These are phyloP conservation scores for Limnothrissa miodon DNA, from an alignment of 2,113 vertebrate species.

Conservation along the genomic window DNA sequence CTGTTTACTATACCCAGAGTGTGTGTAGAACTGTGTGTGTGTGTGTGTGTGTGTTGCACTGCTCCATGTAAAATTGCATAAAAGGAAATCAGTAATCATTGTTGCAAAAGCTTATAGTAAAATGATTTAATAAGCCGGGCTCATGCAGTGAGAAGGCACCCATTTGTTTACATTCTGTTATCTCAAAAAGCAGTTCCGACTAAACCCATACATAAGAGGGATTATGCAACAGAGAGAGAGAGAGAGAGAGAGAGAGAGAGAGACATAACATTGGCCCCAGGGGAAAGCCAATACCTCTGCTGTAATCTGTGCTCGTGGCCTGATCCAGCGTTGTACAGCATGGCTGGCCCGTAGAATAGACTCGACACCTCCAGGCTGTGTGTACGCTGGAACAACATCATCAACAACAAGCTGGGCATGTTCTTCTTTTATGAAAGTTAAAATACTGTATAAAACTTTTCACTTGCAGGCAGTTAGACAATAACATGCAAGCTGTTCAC, in stretches of 20 bases:
- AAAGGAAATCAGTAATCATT: too few relatives aligned
- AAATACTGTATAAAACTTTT: too few relatives aligned
- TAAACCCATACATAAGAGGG: neutral
- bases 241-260: neutral
- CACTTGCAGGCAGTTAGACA: neutral
- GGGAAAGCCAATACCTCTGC: slow-evolving; percentile 52
- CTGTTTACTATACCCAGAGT: neutral
- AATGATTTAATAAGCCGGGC: neutral
- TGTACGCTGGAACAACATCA: slow-evolving; percentile 52
- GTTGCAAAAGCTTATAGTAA: neutral
- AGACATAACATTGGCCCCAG: neutral
- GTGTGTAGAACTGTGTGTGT: neutral
- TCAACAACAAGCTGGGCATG: too few relatives aligned
- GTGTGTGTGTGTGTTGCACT: neutral
- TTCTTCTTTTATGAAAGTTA: too few relatives aligned
- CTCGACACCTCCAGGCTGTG: slow-evolving; percentile 52
- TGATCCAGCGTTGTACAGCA: slow-evolving; percentile 44
- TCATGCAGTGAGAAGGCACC: neutral
- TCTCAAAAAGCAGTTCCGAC: neutral
- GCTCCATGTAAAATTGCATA: neutral
- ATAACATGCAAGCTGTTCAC: neutral
- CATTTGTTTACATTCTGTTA: neutral
- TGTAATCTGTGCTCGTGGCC: slow-evolving; percentile 55
- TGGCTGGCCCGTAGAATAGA: slow-evolving; percentile 52
- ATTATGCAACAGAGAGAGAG: neutral